phyloP scores from a whole-genome alignment of 1,140 invertebrate species.

The Drosophila leontia region DNA sequence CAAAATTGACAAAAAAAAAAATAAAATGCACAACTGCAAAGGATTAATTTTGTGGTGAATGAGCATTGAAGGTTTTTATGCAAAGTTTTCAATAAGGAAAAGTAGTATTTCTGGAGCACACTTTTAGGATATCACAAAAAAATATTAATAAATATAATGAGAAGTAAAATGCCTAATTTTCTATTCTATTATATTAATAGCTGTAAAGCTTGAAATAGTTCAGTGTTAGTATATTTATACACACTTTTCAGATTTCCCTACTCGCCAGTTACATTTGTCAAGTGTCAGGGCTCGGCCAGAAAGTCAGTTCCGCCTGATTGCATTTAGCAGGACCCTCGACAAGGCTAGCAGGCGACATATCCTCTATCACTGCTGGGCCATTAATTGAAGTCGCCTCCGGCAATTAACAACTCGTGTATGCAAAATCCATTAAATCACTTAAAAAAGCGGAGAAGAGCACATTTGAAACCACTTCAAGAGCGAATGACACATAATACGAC shows the following conservation, averaged over 20 bases:
- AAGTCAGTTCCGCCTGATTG: conserved; percentile 50
- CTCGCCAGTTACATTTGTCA: conserved; percentile 18
- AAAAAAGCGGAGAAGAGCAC: conserved; percentile 47
- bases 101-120: conserved; percentile 3
- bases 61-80: conserved; percentile 2
- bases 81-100: conserved; percentile 4
- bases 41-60: conserved; percentile 21
- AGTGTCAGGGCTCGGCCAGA: conserved; percentile 6
- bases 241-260: neutral
- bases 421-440: conserved; percentile 84
- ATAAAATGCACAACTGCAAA: conserved; percentile 30
- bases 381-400: conserved; percentile 59
- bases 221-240: neutral
- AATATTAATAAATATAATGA: neutral
- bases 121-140: conserved; percentile 11
- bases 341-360: conserved; percentile 44
- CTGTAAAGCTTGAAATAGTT: neutral
- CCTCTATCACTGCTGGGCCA: conserved; percentile 46
- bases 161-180: neutral
- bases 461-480: conserved; percentile 74
- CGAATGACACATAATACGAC: conserved; percentile 79
- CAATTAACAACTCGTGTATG: conserved; percentile 79
- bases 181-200: neutral
- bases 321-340: conserved; percentile 42
- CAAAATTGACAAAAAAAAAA: conserved; percentile 4